Evolutionary conservation across 2,888 invertebrate species (phyloP).

Genomic region (Celastrina argiolus): DNA sequence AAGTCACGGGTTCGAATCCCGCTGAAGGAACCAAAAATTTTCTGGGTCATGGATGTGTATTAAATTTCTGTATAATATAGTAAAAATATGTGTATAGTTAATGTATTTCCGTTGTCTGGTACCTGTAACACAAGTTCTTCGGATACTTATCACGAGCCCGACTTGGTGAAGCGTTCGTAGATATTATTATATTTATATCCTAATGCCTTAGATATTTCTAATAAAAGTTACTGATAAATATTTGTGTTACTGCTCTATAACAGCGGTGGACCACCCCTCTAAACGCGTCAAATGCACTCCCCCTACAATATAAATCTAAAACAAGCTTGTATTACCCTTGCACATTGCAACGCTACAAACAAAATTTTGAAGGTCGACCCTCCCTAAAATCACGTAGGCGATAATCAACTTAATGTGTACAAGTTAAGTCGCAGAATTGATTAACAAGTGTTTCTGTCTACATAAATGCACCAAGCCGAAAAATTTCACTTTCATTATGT

Average conservation of each 20-base stretch:
- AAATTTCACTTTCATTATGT: conserved; percentile 4
- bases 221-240: conserved; percentile 3
- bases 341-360: conserved; percentile 17
- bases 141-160: no score
- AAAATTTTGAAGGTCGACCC: conserved; percentile 24
- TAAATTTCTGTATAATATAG: no score
- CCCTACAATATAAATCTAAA: conserved; percentile 49
- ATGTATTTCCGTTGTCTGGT: no score
- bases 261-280: conserved; percentile 32
- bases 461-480: conserved; percentile 12
- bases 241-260: conserved; percentile 11
- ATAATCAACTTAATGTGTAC: not conserved
- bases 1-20: no score
- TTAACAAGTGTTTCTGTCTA: not conserved
- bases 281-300: conserved; percentile 51
- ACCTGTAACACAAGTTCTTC: no score
- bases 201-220: not conserved
- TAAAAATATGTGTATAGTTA: no score
- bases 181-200: no score
- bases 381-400: not conserved
- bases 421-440: not conserved
- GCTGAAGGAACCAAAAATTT: no score
- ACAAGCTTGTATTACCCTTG: conserved; percentile 31
- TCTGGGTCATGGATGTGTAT: no score
- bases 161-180: no score